Conservation (phyloP, 2,797 vertebrate genomes). For the Chelmon rostratus region DNA sequence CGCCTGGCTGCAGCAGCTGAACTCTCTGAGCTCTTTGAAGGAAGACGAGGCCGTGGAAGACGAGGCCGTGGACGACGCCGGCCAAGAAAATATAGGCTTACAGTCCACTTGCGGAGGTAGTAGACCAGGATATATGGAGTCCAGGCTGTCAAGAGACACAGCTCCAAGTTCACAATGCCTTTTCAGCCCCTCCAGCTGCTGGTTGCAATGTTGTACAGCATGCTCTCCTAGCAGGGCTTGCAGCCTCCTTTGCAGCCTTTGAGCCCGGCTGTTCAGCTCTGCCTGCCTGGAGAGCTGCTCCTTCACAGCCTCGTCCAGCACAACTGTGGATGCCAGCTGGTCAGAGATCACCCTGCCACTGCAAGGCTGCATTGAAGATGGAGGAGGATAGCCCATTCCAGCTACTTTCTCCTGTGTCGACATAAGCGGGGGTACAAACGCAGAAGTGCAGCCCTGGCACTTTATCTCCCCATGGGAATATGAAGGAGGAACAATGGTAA, state of each 20-base stretch:
- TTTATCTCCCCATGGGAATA: slow-evolving; percentile 41
- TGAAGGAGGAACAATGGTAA: slow-evolving; percentile 39
- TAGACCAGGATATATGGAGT: slow-evolving; percentile 2
- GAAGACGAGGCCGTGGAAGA: slow-evolving; percentile 56
- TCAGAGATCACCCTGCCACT: slow-evolving; percentile 14
- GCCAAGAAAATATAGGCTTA: slow-evolving; percentile 29
- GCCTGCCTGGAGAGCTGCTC: slow-evolving; percentile 87
- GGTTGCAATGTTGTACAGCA: slow-evolving; percentile 86
- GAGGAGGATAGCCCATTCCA: neutral
- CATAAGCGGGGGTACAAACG: slow-evolving; percentile 77
- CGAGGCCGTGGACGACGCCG: slow-evolving; percentile 61
- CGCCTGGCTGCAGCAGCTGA: slow-evolving; percentile 82
- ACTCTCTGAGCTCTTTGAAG: slow-evolving; percentile 83
- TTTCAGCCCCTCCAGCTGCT: slow-evolving; percentile 89
- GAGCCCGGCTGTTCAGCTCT: slow-evolving; percentile 84
- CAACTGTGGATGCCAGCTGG: slow-evolving; percentile 52
- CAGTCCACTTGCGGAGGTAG: slow-evolving; percentile 59
- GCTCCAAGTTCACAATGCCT: slow-evolving; percentile 66
- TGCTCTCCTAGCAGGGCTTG: slow-evolving; percentile 90
- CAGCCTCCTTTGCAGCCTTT: slow-evolving; percentile 88
- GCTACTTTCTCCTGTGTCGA: slow-evolving; percentile 54
- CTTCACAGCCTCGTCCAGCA: slow-evolving; percentile 78
- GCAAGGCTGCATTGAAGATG: slow-evolving; percentile 27
- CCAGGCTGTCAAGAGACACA: slow-evolving; percentile 54
- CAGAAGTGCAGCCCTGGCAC: slow-evolving; percentile 11